Conservation (phyloP, 2,797 vertebrate genomes). For the Neosalanx taihuensis region DNA sequence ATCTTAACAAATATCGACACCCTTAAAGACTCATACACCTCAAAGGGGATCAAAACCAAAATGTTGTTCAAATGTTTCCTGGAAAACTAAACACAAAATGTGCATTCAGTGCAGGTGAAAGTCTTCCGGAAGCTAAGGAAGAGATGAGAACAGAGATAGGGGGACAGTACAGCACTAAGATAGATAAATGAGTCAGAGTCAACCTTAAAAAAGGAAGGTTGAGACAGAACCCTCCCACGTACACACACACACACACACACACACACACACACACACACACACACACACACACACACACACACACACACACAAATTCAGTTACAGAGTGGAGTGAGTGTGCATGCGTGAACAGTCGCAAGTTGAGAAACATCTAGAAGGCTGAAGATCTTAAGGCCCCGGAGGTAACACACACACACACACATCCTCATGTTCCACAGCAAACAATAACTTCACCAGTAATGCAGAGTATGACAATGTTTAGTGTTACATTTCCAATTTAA, state of each 20-base stretch:
- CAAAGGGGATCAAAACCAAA: background rate
- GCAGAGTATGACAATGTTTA: slow-evolving; percentile 15
- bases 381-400: slow-evolving; percentile 53
- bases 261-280: too few species aligned
- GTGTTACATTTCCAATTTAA: slow-evolving; percentile 34
- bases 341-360: slow-evolving; percentile 37
- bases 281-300: too few species aligned
- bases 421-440: slow-evolving; percentile 27
- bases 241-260: too few species aligned
- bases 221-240: background rate
- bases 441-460: background rate
- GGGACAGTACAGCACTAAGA: too few species aligned
- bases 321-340: slow-evolving; percentile 14
- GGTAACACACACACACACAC: slow-evolving; percentile 26
- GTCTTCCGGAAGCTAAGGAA: slow-evolving; percentile 12
- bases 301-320: background rate
- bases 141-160: background rate
- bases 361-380: slow-evolving; percentile 40
- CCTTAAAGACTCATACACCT: slow-evolving; percentile 35
- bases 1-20: slow-evolving; percentile 50
- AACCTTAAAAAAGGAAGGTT: background rate
- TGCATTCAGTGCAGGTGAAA: slow-evolving; percentile 60
- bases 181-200: too few species aligned
- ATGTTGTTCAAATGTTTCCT: slow-evolving; percentile 20
- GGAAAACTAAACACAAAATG: slow-evolving; percentile 38